Evolutionary conservation across 2,888 invertebrate genomes (phyloP).

Genomic region (Coelopa pilipes): DNA sequence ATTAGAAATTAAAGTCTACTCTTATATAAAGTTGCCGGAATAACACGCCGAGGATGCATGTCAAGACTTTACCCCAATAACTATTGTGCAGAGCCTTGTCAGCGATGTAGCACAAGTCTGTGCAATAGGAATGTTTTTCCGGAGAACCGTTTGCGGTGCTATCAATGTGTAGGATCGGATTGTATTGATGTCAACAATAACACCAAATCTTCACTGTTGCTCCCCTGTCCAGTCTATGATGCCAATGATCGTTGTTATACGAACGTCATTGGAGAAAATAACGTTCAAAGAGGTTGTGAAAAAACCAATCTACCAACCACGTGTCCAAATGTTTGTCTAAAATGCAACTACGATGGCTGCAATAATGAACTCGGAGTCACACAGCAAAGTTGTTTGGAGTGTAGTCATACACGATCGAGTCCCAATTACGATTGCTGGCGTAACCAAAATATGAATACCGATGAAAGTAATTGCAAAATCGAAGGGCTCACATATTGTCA

Average conservation of each 20-base stretch:
- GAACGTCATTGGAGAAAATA: conserved; percentile 52
- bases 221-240: conserved; percentile 57
- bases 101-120: neutral
- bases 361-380: conserved; percentile 53
- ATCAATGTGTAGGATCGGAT: conserved; percentile 55
- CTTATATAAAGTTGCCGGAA: conserved; percentile 49
- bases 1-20: neutral
- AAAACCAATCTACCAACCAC: conserved; percentile 48
- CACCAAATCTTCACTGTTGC: conserved; percentile 42
- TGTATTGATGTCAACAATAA: conserved; percentile 51
- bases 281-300: conserved; percentile 57
- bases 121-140: conserved; percentile 54
- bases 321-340: conserved; percentile 56
- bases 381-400: conserved; percentile 52
- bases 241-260: conserved; percentile 57
- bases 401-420: conserved; percentile 46
- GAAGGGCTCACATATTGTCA: conserved; percentile 48
- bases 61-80: conserved; percentile 51
- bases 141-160: conserved; percentile 54
- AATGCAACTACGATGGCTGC: conserved; percentile 59
- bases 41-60: conserved; percentile 58
- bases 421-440: conserved; percentile 52
- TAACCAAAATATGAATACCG: conserved; percentile 42
- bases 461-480: conserved; percentile 44
- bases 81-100: neutral